Evolutionary conservation across 2,888 invertebrate genomes (phyloP), one percentile per base, ranked within the genome.

Genomic region (Andricus quercusramuli): DNA sequence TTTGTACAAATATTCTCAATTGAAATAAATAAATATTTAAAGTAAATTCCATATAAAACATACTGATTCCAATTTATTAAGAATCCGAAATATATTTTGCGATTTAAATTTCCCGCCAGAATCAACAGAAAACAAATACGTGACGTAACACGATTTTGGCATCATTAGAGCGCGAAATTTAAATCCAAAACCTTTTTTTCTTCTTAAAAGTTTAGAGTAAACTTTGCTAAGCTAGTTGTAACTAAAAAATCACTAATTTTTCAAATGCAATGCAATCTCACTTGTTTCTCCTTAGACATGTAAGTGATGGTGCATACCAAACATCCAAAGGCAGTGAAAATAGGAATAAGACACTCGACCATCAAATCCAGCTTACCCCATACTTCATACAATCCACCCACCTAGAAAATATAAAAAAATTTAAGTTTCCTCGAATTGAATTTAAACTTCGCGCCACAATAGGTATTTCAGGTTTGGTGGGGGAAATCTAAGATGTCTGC

Each of bases 361-460:
- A 74, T 32, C 51, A 74, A 74, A 56, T 74, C 70, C 51, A 77
- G 32, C 32, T 41, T 64, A 56, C 77, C 77, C 77, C 65, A 65
- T 41, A 77, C 62, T 62, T 77, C 44, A 41, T 37, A 77, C 47
- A 62, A 41, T 25, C 65, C 64, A 32, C 41, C 64, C n/a, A 62
- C n/a, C 77, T 77, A n/a, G 44, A n/a, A 77, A 41, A 59, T 62
- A 29, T 37, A 25, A 13, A 3, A 62, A 29, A n/a, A n/a, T 20
- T 22, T 41, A 0, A 41, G 22, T 67, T 67, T n/a, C 11, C 20
- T 41, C 3, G 22, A 47, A 47, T 47, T 15, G 0, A 47, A 47
- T 47, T 47, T 13, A 47, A 15, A 47, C 0, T 47, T 47, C 15
- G 4, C 15, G 15, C 44, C 44, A 47, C 44, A 47, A 47, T 47